Evolutionary conservation across 2,888 invertebrate genomes (phyloP), one percentile per base, ranked within the genome.

Genomic region (Escarpia spicata): DNA sequence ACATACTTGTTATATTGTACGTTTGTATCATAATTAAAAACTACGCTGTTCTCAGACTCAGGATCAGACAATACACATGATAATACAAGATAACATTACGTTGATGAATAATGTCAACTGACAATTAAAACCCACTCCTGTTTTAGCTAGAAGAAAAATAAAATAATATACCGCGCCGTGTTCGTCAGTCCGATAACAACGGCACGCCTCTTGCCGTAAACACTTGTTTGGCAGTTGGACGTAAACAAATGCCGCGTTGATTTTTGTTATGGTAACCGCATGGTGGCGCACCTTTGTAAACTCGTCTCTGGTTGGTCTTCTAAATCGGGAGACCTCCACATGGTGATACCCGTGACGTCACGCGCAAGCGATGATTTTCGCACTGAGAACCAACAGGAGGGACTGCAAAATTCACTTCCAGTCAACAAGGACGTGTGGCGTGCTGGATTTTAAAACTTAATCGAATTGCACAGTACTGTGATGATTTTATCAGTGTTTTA

Each of bases 331-430:
- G 75, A 26, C 75, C 75, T 75, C 75, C 75, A 75, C 75, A 75
- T 75, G 75, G 75, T 75, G 75, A 75, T 75, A 75, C 75, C 75
- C 75, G 75, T 75, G 75, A 75, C 75, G 75, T 75, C 75, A 75
- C 75, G n/a, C 75, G 19, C 19, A n/a, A n/a, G 19, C 75, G 75
- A 75, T n/a, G 75, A 75, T 75, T 75, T 75, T 75, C 75, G 75
- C 75, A 75, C 75, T 75, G 75, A 75, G 75, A 75, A 75, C 75
- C 75, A 75, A 75, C 75, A 75, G 75, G 75, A n/a, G 4, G 75
- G 75, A 75, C 19, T 26, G 75, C 75, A 75, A 26, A 75, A 75
- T 75, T 75, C 75, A 75, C 75, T 75, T 75, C 75, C 75, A 75
- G 75, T 75, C 75, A 75, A 75, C 26, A 75, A 75, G 75, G 75